Evolutionary conservation across 1,140 invertebrate genomes (phyloP).

Genomic region (Scylla paramamosain): DNA sequence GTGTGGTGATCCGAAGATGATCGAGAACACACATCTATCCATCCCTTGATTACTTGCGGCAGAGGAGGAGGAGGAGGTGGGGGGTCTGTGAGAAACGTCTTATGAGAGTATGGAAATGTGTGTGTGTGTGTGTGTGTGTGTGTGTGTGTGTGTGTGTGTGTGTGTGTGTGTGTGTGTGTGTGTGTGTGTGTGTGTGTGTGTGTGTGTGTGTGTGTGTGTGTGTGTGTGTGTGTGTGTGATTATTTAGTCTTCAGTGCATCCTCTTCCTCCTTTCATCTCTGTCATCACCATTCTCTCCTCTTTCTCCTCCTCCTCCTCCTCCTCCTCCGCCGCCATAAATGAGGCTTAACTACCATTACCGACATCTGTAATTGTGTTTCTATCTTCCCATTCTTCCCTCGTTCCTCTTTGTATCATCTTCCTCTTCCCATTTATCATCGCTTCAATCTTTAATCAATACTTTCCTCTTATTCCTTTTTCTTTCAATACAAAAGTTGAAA

Average conservation of each 20-base stretch:
- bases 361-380: background rate
- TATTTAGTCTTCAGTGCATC: background rate
- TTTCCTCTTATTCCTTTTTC: background rate
- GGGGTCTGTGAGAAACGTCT: background rate
- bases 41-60: constrained; percentile 39
- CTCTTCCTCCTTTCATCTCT: background rate
- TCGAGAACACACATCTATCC: constrained; percentile 57
- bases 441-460: background rate
- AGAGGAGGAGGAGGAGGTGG: background rate
- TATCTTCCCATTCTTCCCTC: constrained; percentile 26
- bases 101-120: background rate
- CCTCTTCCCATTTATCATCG: background rate
- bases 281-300: background rate
- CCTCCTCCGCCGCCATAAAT: constrained; percentile 29
- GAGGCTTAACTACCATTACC: no score
- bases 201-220: background rate
- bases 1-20: constrained; percentile 45
- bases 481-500: background rate
- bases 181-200: background rate
- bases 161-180: background rate
- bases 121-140: background rate
- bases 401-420: background rate
- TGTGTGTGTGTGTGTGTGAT: background rate
- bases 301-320: constrained; percentile 6
- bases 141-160: background rate